Evolutionary conservation across 2,888 invertebrate species (phyloP), one percentile per base, ranked within the genome.

Genomic region (Hypselothyrea guttata): DNA sequence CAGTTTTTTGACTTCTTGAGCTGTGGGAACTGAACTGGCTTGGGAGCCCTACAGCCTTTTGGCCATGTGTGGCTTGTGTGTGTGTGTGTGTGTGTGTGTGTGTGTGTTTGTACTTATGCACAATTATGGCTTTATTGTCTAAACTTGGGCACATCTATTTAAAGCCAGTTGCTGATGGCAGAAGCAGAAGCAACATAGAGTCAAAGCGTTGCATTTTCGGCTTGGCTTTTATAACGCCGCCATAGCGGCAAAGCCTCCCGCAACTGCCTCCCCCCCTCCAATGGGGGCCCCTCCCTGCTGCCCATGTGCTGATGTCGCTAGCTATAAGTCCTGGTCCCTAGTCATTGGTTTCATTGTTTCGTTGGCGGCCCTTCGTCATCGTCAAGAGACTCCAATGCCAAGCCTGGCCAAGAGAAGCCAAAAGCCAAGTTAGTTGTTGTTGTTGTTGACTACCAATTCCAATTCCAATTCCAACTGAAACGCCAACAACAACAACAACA

Each of bases 311-410:
- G 7, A 13, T 15, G 47, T 42, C 46, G 18, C 62, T 68, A 53
- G 73, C 46, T 62, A 68, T 57, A 52, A 40, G 35, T 51, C 33
- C 35, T 35, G 37, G 71, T 34, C 33, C 45, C 58, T 46, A 13
- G 16, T 37, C 63, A 51, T 69, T 72, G 71, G 62, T 71, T 71
- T 76, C 75, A 79, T 79, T 79, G 71, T 81, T 83, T 72, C 60
- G 75, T 85, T 81, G 86, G 77, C 85, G 84, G 86, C 86, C 84
- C 86, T 83, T 85, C 85, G 84, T 84, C 81, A 83, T 83, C 74
- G 74, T 71, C 83, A 66, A 59, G 68, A 67, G 72, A 60, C 67
- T 42, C 47, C 42, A 40, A 34, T 41, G 28, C 46, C 38, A 13
- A 16, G 18, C 46, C 38, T 15, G 22, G 18, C 9, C 44, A 53